Percentiles rank a stretch among this genome's conserved stretches.
These are phyloP conservation scores for Brevipalpus yothersi DNA, from an alignment of 1,140 invertebrate species.

Conservation along the genomic window DNA sequence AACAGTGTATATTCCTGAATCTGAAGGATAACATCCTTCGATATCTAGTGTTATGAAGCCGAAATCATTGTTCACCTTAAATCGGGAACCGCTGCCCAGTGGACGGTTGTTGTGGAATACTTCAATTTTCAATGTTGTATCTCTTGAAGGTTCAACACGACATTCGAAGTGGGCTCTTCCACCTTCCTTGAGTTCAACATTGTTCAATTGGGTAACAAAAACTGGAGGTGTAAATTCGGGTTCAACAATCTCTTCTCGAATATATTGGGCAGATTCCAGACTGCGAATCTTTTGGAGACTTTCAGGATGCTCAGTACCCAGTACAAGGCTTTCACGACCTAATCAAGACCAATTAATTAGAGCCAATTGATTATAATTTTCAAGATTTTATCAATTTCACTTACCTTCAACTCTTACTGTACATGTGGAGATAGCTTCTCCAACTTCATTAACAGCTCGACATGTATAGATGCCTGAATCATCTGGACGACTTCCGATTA, in stretches of 20 bases:
- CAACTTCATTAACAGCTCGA: conserved; percentile 33
- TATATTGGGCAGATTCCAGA: conserved; percentile 4
- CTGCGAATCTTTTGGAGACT: conserved; percentile 41
- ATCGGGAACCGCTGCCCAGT: conserved; percentile 38
- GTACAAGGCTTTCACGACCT: conserved; percentile 16
- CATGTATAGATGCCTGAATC: conserved; percentile 91
- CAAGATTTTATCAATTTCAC: not conserved
- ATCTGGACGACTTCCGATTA: conserved; percentile 27
- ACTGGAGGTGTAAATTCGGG: conserved; percentile 55
- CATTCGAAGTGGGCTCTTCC: conserved; percentile 89
- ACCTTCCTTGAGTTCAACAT: conserved; percentile 71
- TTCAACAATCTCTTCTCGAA: conserved; percentile 25
- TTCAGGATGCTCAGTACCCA: conserved; percentile 37
- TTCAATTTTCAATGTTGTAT: conserved; percentile 84
- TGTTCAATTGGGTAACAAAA: conserved; percentile 69
- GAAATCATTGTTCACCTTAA: conserved; percentile 61
- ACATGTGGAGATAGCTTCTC: conserved; percentile 39
- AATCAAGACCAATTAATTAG: not conserved
- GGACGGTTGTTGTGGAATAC: conserved; percentile 86
- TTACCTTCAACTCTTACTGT: conserved; percentile 39
- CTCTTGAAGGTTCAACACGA: conserved; percentile 78
- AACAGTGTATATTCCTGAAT: conserved; percentile 62
- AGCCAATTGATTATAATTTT: not conserved
- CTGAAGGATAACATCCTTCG: conserved; percentile 56
- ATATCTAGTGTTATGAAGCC: conserved; percentile 71